These are phyloP conservation scores for Hylaea fasciaria DNA, from an alignment of 2,888 invertebrate species.

Conservation along the genomic window DNA sequence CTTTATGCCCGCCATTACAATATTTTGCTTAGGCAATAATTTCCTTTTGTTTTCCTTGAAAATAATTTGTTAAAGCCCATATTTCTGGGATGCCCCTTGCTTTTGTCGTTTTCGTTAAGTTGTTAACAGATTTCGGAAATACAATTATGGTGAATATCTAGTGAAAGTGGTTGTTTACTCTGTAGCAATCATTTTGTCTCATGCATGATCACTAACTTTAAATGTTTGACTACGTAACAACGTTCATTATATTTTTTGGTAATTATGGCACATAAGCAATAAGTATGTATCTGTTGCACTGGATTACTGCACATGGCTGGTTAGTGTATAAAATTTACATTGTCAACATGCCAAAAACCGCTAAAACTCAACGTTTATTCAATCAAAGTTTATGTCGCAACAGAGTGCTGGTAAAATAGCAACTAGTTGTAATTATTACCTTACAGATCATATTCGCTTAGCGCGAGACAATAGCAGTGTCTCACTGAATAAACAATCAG, in stretches of 20 bases:
- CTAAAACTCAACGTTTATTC: too few relatives aligned
- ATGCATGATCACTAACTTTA: neutral
- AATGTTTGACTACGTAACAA: too few relatives aligned
- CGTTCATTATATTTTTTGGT: too few relatives aligned
- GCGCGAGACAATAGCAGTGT: conserved; percentile 22
- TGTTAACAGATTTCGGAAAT: neutral
- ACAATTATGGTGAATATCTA: too few relatives aligned
- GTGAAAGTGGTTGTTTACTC: neutral
- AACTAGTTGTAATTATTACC: too few relatives aligned
- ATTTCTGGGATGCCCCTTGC: conserved; percentile 26
- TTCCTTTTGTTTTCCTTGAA: conserved; percentile 37
- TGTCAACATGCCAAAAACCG: too few relatives aligned
- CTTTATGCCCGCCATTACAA: conserved; percentile 43
- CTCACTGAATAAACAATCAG: conserved; percentile 51
- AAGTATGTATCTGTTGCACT: too few relatives aligned
- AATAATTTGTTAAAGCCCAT: conserved; percentile 31
- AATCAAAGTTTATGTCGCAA: too few relatives aligned
- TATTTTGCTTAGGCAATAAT: conserved; percentile 41
- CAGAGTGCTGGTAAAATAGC: too few relatives aligned
- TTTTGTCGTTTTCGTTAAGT: conserved; percentile 16
- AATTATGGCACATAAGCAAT: too few relatives aligned
- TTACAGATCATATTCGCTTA: conserved; percentile 21
- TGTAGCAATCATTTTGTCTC: neutral
- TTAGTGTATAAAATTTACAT: too few relatives aligned
- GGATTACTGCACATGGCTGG: too few relatives aligned